Evolutionary conservation across 2,888 invertebrate genomes (phyloP).

Genomic region (Campaea margaritaria): DNA sequence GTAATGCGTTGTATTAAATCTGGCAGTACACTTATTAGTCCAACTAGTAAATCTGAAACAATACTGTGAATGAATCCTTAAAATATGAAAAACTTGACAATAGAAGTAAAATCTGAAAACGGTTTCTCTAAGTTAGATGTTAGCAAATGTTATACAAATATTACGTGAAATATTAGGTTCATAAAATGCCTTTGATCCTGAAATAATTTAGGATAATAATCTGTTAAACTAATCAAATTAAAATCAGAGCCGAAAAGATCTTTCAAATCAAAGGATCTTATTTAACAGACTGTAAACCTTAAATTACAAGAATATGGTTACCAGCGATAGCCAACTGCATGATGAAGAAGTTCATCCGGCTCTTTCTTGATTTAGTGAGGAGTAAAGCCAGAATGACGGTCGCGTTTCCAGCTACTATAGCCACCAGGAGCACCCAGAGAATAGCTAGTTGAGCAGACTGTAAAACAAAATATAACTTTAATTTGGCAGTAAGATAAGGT

Average conservation of each 20-base stretch:
- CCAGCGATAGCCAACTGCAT: conserved; percentile 97
- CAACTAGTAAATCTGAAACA: conserved; percentile 92
- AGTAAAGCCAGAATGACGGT: conserved; percentile 93
- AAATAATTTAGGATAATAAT: neutral
- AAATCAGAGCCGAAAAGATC: neutral
- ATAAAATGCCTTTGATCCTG: neutral
- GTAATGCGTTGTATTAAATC: conserved; percentile 96
- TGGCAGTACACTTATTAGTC: conserved; percentile 94
- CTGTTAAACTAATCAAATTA: neutral
- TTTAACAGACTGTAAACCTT: too few relatives aligned
- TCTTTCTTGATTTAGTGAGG: conserved; percentile 93
- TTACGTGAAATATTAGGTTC: too few relatives aligned
- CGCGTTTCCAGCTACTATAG: conserved; percentile 95
- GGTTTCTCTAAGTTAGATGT: too few relatives aligned
- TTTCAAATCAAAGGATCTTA: neutral
- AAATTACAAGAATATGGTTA: conserved; percentile 65
- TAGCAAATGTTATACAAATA: too few relatives aligned
- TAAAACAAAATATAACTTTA: conserved; percentile 18
- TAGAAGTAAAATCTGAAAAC: too few relatives aligned
- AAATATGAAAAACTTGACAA: too few relatives aligned
- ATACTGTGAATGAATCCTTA: conserved; percentile 5
- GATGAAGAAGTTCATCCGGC: conserved; percentile 98
- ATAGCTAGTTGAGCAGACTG: conserved; percentile 96
- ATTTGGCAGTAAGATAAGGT: too few relatives aligned
- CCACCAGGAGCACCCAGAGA: conserved; percentile 92